Percentiles rank a stretch among this genome's conserved stretches.
These are phyloP conservation scores for Mastomys coucha DNA, from an alignment of 2,113 vertebrate genomes.

Conservation along the genomic window DNA sequence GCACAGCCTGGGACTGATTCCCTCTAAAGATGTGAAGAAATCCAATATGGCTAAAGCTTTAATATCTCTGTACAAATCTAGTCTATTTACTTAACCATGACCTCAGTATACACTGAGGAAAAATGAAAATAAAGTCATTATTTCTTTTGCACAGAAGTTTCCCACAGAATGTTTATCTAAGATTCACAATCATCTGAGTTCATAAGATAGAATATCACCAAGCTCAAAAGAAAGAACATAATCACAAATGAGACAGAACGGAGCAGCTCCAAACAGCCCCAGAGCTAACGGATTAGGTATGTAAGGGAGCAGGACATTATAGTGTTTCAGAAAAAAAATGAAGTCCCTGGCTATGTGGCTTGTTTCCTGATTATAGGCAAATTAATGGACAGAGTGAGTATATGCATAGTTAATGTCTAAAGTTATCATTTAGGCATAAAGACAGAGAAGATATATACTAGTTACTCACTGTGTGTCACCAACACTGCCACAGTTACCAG, in stretches of 20 bases:
- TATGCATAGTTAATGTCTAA: no score
- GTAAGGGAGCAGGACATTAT: neutral
- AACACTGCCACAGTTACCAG: neutral
- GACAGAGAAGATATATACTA: neutral
- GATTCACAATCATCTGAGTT: neutral
- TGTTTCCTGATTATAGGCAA: neutral
- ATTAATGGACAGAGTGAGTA: neutral
- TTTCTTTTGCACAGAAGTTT: neutral
- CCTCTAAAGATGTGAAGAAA: neutral
- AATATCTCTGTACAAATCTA: neutral
- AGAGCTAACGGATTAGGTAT: neutral
- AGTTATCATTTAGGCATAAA: neutral
- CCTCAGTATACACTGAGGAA: neutral
- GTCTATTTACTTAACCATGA: neutral
- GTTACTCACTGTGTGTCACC: slow-evolving; percentile 68
- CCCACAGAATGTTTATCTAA: neutral
- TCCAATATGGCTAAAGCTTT: neutral
- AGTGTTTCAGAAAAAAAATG: neutral
- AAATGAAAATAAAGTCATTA: neutral
- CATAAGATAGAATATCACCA: neutral
- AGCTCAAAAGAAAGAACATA: neutral
- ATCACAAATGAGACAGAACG: accelerated
- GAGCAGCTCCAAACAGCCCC: neutral
- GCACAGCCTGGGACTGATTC: neutral
- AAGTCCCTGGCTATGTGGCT: neutral